phyloP scores from a whole-genome alignment of 2,888 invertebrate genomes.

The Coecobrya sp. region DNA sequence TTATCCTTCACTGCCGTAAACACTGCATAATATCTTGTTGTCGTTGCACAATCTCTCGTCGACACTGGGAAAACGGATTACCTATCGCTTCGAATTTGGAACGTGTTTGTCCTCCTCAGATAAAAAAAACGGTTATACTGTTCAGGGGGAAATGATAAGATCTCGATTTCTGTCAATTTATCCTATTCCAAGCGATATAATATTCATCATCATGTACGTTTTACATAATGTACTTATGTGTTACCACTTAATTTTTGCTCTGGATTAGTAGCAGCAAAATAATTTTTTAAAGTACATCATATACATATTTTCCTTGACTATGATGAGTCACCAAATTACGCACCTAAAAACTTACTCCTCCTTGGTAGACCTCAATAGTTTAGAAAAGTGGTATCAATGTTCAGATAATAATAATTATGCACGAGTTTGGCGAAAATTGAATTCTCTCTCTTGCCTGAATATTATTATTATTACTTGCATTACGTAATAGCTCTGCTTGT shows the following conservation, averaged over 20 bases:
- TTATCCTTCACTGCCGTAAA: background rate
- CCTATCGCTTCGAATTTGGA: constrained; percentile 18
- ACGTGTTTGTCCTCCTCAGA: constrained; percentile 32
- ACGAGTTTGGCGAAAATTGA: background rate
- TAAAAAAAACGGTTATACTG: background rate
- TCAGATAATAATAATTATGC: background rate
- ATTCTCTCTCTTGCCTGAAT: background rate
- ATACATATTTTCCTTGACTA: background rate
- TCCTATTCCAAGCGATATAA: too few species aligned
- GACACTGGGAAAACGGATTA: background rate
- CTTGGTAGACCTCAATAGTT: too few species aligned
- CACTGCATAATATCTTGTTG: background rate
- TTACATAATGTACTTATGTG: background rate
- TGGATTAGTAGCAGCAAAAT: too few species aligned
- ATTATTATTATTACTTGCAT: background rate
- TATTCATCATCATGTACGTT: background rate
- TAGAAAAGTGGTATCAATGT: background rate
- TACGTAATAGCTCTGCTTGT: background rate
- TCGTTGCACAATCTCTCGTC: background rate
- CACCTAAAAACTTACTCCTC: background rate
- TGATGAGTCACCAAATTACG: background rate
- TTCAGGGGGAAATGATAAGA: constrained; percentile 1
- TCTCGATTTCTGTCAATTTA: background rate
- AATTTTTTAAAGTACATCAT: background rate
- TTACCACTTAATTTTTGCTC: background rate